Evolutionary conservation across 2,797 vertebrate species (phyloP).

Genomic region (Megalops cyprinoides): DNA sequence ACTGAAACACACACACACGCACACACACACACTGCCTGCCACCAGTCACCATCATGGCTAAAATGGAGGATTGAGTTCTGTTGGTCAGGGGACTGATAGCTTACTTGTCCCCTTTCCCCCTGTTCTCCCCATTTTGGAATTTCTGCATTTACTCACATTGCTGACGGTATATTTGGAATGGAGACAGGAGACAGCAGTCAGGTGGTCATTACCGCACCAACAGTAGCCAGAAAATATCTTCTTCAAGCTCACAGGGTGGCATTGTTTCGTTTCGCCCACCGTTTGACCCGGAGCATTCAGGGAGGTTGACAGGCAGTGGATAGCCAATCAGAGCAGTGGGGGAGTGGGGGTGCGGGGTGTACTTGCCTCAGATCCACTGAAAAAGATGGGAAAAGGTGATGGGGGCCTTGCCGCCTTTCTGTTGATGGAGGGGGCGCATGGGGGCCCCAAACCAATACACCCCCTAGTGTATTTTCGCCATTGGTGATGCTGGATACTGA

Average conservation of each 20-base stretch:
- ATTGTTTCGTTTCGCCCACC: neutral
- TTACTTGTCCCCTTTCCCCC: too few relatives aligned
- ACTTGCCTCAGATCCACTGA: too few relatives aligned
- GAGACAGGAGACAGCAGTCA: too few relatives aligned
- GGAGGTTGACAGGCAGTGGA: neutral
- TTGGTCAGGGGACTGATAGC: too few relatives aligned
- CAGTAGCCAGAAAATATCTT: slow-evolving; percentile 71
- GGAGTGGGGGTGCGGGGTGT: too few relatives aligned
- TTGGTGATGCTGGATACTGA: neutral
- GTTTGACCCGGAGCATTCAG: neutral
- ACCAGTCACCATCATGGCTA: too few relatives aligned
- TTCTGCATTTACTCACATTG: too few relatives aligned
- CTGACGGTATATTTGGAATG: too few relatives aligned
- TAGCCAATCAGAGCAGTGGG: neutral
- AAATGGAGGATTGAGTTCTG: too few relatives aligned
- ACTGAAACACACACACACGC: neutral
- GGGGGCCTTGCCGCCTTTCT: too few relatives aligned
- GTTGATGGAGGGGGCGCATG: neutral
- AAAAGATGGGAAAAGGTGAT: too few relatives aligned
- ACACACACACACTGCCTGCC: neutral
- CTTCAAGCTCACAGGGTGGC: neutral
- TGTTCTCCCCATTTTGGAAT: slow-evolving; percentile 23
- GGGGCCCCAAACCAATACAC: neutral
- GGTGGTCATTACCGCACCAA: slow-evolving; percentile 73
- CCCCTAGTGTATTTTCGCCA: too few relatives aligned